Conservation (phyloP, 2,888 invertebrate species). For the Parochlus steinenii region DNA sequence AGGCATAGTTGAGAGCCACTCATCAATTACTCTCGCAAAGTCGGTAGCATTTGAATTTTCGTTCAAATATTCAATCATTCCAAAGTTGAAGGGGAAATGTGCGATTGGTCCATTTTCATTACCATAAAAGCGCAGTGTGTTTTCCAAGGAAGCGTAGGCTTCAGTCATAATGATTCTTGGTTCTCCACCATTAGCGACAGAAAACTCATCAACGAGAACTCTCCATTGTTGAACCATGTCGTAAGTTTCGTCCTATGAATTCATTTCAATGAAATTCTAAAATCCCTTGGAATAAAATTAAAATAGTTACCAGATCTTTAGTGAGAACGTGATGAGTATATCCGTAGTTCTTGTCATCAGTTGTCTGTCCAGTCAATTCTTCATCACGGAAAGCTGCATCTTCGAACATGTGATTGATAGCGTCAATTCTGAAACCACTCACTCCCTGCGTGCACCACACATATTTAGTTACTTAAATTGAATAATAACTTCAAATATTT, state of each 20-base stretch:
- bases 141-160: slow-evolving; percentile 33
- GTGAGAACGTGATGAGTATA: slow-evolving; percentile 47
- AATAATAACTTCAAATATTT: too few species aligned
- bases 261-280: background rate
- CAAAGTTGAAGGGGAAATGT: slow-evolving; percentile 56
- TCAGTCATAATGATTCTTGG: slow-evolving; percentile 37
- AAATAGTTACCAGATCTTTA: slow-evolving; percentile 29
- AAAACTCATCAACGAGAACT: slow-evolving; percentile 41
- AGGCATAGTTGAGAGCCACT: slow-evolving; percentile 40
- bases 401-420: slow-evolving; percentile 32
- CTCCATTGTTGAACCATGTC: slow-evolving; percentile 30
- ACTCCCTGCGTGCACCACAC: slow-evolving; percentile 81
- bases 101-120: slow-evolving; percentile 30
- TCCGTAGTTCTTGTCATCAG: slow-evolving; percentile 31
- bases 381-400: slow-evolving; percentile 35
- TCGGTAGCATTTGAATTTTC: slow-evolving; percentile 34
- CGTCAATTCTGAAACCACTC: slow-evolving; percentile 59
- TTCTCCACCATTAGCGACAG: slow-evolving; percentile 19
- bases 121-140: slow-evolving; percentile 39
- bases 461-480: too few species aligned
- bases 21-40: slow-evolving; percentile 37
- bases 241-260: slow-evolving; percentile 30
- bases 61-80: slow-evolving; percentile 38
- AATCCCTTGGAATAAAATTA: background rate
- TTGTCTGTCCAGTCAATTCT: slow-evolving; percentile 28